Evolutionary conservation across 2,797 vertebrate genomes (phyloP).

Genomic region (Acrocephalus scirpaceus): DNA sequence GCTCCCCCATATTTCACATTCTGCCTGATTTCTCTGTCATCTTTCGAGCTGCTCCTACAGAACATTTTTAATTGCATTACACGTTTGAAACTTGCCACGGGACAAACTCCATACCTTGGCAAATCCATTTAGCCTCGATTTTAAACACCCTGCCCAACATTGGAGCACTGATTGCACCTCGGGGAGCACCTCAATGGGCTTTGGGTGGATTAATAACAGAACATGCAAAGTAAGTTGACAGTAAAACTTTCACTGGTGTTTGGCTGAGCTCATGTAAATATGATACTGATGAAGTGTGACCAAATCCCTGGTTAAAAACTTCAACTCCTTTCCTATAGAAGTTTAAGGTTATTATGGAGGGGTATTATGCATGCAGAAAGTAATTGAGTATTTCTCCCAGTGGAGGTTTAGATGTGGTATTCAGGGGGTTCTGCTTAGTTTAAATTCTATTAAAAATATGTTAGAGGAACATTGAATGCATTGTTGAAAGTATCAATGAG

Average conservation of each 20-base stretch:
- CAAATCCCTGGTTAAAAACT: conserved; percentile 65
- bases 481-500: neutral
- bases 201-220: conserved; percentile 63
- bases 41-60: neutral
- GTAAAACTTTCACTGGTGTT: conserved; percentile 72
- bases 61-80: neutral
- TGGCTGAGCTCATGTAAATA: conserved; percentile 64
- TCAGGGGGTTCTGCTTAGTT: neutral
- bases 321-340: neutral
- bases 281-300: conserved; percentile 70
- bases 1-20: neutral
- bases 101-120: conserved; percentile 67
- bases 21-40: neutral
- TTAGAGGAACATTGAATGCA: neutral
- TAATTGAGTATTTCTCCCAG: conserved; percentile 11
- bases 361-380: conserved; percentile 30
- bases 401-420: neutral
- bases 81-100: neutral
- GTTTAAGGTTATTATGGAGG: neutral
- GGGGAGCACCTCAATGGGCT: conserved; percentile 48
- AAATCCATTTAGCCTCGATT: conserved; percentile 59
- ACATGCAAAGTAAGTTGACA: conserved; percentile 68
- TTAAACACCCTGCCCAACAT: conserved; percentile 53
- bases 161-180: conserved; percentile 42
- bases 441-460: conserved; percentile 6